Percentiles rank a stretch among this genome's conserved stretches.
phyloP scores from a whole-genome alignment of 35 echinoderm and acorn worm genomes.

The Apostichopus parvimensis region DNA sequence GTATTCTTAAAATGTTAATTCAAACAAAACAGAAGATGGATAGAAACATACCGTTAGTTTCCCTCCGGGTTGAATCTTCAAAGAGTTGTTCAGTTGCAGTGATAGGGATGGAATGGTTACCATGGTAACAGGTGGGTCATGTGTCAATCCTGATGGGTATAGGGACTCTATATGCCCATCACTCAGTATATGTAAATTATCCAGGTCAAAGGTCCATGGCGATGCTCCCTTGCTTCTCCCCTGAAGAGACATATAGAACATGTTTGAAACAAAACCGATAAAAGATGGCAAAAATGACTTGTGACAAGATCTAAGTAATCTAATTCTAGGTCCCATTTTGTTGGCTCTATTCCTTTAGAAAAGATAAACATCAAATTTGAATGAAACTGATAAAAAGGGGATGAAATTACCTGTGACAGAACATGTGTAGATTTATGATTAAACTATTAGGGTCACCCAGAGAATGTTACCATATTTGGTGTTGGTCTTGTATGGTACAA shows the following conservation, averaged over 20 bases:
- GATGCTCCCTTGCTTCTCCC: constrained; percentile 45
- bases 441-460: too few species aligned
- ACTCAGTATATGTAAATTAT: constrained; percentile 64
- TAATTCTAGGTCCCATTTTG: too few species aligned
- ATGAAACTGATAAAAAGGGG: too few species aligned
- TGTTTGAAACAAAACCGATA: not conserved
- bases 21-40: too few species aligned
- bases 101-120: constrained; percentile 60
- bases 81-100: constrained; percentile 47
- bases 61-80: constrained; percentile 83
- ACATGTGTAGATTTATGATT: too few species aligned
- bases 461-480: too few species aligned
- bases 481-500: too few species aligned
- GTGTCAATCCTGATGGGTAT: constrained; percentile 25
- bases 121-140: constrained; percentile 34
- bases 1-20: too few species aligned
- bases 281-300: not conserved
- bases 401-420: too few species aligned
- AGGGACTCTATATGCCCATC: constrained; percentile 66
- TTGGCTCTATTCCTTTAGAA: too few species aligned
- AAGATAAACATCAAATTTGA: too few species aligned
- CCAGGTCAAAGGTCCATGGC: constrained; percentile 48
- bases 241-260: not conserved
- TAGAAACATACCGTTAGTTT: constrained; percentile 54
- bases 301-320: too few species aligned